phyloP scores from a whole-genome alignment of 2,113 vertebrate genomes.

The Sinocyclocheilus maitianheensis region DNA sequence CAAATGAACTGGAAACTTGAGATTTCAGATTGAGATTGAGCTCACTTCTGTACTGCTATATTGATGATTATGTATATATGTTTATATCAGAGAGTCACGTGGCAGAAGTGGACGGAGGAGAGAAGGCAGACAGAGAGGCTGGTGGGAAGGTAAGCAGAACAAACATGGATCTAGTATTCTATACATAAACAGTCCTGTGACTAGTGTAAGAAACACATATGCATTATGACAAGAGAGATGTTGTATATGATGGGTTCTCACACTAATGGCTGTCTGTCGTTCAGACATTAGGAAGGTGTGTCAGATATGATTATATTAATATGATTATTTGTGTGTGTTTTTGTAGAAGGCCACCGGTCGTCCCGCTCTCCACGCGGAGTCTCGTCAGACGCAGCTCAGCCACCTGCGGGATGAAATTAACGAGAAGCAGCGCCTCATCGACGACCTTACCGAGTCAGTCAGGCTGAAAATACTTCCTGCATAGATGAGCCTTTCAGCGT shows the following conservation, averaged over 20 bases:
- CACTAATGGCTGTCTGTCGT: not conserved
- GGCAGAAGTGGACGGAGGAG: conserved; percentile 68
- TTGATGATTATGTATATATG: not conserved
- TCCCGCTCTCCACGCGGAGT: conserved; percentile 75
- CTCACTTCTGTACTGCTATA: not conserved
- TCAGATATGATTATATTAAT: not conserved
- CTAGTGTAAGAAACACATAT: not conserved
- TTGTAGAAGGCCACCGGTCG: conserved; percentile 68
- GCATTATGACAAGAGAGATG: not conserved
- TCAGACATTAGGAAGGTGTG: not conserved
- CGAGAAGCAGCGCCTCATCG: conserved; percentile 89
- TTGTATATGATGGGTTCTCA: not conserved
- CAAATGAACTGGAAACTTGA: not conserved
- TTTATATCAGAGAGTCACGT: conserved; percentile 63
- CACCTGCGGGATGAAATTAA: conserved; percentile 91
- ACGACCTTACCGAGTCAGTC: conserved; percentile 87
- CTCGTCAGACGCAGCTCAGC: conserved; percentile 86
- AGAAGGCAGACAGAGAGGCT: conserved; percentile 73
- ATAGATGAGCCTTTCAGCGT: not conserved
- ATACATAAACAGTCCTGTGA: not conserved
- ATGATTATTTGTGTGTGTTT: conserved; percentile 28
- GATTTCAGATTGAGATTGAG: not conserved
- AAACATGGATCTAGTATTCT: not conserved
- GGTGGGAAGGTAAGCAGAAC: conserved; percentile 66
- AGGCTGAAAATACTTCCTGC: not conserved